Evolutionary conservation across 1,140 invertebrate species (phyloP).

Genomic region (Papilio xuthus): DNA sequence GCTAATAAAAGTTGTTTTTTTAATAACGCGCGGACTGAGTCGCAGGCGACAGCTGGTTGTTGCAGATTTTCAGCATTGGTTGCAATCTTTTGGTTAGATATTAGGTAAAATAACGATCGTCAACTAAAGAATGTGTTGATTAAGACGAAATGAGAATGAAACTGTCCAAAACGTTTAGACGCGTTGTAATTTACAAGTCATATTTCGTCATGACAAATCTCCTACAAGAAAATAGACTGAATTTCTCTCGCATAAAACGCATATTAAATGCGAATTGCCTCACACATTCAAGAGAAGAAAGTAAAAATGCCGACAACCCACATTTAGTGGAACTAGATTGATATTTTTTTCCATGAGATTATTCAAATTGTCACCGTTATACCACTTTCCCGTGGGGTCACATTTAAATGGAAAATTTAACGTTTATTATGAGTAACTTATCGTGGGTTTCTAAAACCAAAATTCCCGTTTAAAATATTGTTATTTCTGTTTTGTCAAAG

Average conservation of each 20-base stretch:
- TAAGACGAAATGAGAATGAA: not conserved
- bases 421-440: not conserved
- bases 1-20: no score
- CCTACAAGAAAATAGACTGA: slow-evolving; percentile 31
- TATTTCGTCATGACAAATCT: slow-evolving; percentile 32
- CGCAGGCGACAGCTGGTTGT: no score
- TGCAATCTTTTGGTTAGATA: no score
- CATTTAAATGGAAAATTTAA: slow-evolving; percentile 19
- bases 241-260: slow-evolving; percentile 35
- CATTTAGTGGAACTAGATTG: slow-evolving; percentile 45
- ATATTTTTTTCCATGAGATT: slow-evolving; percentile 48
- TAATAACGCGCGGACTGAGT: no score
- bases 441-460: no score
- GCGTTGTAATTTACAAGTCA: slow-evolving; percentile 30
- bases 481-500: no score
- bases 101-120: no score
- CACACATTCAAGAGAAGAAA: slow-evolving; percentile 28
- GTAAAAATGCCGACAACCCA: slow-evolving; percentile 37
- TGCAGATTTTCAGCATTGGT: no score
- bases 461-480: no score
- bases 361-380: slow-evolving; percentile 49
- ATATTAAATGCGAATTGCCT: slow-evolving; percentile 28
- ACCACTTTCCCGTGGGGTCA: slow-evolving; percentile 46
- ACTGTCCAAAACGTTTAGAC: not conserved
- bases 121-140: not conserved